These are phyloP conservation scores for Actinemys pallida DNA, from an alignment of 2,113 vertebrate genomes.

Conservation along the genomic window DNA sequence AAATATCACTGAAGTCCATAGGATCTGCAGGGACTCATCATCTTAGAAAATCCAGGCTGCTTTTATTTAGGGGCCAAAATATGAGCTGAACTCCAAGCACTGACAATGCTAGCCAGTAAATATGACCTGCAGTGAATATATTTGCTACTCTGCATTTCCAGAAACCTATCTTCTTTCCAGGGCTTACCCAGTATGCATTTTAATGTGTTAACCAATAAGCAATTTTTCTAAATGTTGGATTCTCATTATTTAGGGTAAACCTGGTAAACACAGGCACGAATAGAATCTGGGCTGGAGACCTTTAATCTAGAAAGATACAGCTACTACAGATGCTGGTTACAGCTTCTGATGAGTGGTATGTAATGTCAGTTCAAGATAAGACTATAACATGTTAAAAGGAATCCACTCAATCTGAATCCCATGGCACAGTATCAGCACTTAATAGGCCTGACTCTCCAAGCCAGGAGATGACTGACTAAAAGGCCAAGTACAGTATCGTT, in stretches of 20 bases:
- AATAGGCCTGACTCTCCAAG: slow-evolving; percentile 11
- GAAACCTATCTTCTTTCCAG: neutral
- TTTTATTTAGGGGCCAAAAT: neutral
- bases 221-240: neutral
- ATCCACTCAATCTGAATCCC: slow-evolving; percentile 32
- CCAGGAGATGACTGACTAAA: slow-evolving; percentile 16
- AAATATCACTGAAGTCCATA: neutral
- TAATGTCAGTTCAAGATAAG: slow-evolving; percentile 15
- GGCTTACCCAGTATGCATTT: neutral
- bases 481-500: slow-evolving; percentile 12
- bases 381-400: slow-evolving; percentile 25
- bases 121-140: neutral
- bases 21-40: neutral
- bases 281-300: neutral
- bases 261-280: neutral
- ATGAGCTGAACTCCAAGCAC: neutral
- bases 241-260: neutral
- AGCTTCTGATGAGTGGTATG: neutral
- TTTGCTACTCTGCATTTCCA: neutral
- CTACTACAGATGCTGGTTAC: neutral
- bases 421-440: slow-evolving; percentile 21
- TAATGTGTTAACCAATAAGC: neutral
- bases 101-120: neutral
- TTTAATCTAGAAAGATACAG: neutral
- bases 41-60: neutral